Conservation (phyloP, 2,113 vertebrate genomes). For the Microcebus murinus region DNA sequence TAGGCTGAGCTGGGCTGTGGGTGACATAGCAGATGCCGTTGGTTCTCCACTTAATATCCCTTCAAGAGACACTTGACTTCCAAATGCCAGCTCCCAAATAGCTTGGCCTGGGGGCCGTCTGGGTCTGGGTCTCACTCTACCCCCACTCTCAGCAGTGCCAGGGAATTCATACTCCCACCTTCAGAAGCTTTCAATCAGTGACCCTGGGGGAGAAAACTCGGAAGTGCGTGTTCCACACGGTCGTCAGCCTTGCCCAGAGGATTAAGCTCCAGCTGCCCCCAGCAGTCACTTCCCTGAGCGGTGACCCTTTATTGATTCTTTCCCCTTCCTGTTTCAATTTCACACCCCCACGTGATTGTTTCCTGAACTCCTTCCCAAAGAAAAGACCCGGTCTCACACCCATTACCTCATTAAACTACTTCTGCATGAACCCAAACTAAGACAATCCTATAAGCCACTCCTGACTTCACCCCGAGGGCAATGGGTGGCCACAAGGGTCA, state of each 20-base stretch:
- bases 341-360: not conserved
- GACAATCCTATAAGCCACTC: not conserved
- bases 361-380: not conserved
- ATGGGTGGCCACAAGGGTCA: rapidly evolving
- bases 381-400: not conserved
- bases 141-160: not conserved
- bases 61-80: not conserved
- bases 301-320: not conserved
- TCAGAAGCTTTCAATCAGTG: not conserved
- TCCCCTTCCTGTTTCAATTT: not conserved
- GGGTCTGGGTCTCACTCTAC: not conserved
- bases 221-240: rapidly evolving
- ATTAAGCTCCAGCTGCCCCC: not conserved
- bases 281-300: not conserved
- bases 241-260: not conserved
- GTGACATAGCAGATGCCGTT: rapidly evolving
- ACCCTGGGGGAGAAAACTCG: not conserved
- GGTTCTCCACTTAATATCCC: no score
- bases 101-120: not conserved
- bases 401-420: not conserved
- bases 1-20: not conserved
- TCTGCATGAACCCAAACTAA: not conserved
- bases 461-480: not conserved
- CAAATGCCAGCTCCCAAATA: not conserved
- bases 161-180: not conserved